Evolutionary conservation across 2,888 invertebrate genomes (phyloP).

Genomic region (Pammene aurita): DNA sequence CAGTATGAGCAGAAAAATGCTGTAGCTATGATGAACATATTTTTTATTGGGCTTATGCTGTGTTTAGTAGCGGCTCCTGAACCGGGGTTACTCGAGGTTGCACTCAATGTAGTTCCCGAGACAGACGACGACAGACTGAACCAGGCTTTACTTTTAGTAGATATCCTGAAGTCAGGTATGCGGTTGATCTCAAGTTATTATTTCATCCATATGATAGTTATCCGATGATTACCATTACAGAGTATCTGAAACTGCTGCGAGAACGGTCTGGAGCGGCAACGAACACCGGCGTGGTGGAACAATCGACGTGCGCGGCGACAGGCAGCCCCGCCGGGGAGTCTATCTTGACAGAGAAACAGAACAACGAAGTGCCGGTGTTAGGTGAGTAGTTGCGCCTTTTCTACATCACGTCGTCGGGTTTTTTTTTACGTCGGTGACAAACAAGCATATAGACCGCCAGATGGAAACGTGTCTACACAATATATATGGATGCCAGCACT

Average conservation of each 20-base stretch:
- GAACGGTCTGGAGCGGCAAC: conserved; percentile 25
- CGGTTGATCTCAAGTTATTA: background rate
- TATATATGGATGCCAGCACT: too few relatives aligned
- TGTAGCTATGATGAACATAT: conserved; percentile 9
- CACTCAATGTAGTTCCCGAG: conserved; percentile 15
- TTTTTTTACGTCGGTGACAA: too few relatives aligned
- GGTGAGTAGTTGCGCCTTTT: background rate
- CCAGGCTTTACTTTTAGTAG: conserved; percentile 58
- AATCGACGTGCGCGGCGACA: conserved; percentile 39
- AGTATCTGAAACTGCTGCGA: conserved; percentile 47
- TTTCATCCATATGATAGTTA: background rate
- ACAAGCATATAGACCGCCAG: too few relatives aligned
- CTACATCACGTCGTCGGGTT: too few relatives aligned
- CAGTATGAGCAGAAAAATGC: conserved; percentile 2
- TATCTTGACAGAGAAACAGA: background rate
- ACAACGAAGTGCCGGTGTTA: background rate
- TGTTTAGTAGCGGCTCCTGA: background rate
- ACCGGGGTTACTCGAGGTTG: conserved; percentile 5
- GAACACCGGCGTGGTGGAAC: conserved; percentile 2
- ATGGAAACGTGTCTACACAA: too few relatives aligned
- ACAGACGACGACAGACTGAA: conserved; percentile 53
- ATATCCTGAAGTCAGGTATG: conserved; percentile 59
- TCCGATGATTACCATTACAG: conserved; percentile 42
- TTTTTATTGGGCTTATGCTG: conserved; percentile 10
- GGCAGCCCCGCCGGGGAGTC: background rate